These are phyloP conservation scores for Zapornia atra DNA, from an alignment of 2,113 vertebrate species.

Conservation along the genomic window DNA sequence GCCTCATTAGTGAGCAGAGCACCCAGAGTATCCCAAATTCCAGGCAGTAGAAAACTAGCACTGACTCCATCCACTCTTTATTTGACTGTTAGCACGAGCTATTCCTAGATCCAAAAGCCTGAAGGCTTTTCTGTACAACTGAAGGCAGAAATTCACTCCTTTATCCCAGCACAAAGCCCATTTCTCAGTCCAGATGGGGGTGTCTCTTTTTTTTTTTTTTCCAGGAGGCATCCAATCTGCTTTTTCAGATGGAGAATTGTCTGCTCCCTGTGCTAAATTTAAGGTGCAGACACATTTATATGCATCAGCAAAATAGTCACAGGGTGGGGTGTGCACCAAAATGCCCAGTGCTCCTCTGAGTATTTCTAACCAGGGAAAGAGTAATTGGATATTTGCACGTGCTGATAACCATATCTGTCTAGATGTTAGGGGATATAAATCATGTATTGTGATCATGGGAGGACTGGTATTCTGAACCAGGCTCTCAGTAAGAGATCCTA, in stretches of 20 bases:
- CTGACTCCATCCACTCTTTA: background rate
- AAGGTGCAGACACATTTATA: background rate
- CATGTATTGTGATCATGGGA: background rate
- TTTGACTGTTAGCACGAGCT: accelerated
- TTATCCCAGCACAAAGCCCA: background rate
- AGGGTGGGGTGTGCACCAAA: background rate
- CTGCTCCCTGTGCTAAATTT: background rate
- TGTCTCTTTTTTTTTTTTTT: background rate
- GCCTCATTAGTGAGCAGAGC: background rate
- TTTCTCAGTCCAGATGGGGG: background rate
- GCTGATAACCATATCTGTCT: background rate
- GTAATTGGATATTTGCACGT: background rate
- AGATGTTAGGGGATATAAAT: background rate
- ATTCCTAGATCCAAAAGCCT: background rate
- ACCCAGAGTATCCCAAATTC: background rate
- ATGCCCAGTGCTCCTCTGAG: background rate
- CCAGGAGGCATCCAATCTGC: background rate
- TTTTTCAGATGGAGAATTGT: background rate
- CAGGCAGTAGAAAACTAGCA: background rate
- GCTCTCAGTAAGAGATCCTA: background rate
- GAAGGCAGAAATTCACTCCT: background rate
- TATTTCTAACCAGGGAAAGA: background rate
- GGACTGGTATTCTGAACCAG: background rate
- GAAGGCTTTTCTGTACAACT: background rate
- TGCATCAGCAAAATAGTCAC: background rate